Conservation (phyloP, 2,888 invertebrate species). For the Allygus modestus region DNA sequence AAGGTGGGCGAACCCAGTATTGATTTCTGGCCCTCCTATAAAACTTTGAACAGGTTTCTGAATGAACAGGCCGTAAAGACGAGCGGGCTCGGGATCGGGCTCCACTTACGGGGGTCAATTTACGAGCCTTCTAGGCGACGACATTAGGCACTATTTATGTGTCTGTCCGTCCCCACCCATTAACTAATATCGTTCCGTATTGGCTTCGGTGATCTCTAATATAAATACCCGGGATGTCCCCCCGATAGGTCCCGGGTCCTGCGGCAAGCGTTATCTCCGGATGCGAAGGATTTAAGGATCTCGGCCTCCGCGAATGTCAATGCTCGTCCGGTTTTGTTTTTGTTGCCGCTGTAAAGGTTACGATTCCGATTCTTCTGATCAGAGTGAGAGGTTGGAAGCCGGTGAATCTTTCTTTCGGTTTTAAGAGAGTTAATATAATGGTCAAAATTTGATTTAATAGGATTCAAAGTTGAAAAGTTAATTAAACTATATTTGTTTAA, state of each 20-base stretch:
- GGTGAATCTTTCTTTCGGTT: neutral
- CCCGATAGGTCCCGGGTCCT: constrained; percentile 5
- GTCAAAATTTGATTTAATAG: too few relatives aligned
- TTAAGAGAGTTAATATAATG: too few relatives aligned
- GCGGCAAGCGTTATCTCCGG: neutral
- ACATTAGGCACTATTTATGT: constrained; percentile 65
- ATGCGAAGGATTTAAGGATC: constrained; percentile 26
- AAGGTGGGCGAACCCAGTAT: constrained; percentile 54
- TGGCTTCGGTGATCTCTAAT: constrained; percentile 30
- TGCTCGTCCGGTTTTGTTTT: constrained; percentile 16
- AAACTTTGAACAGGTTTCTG: constrained; percentile 59
- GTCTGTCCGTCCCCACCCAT: constrained; percentile 59
- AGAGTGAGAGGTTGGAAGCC: neutral
- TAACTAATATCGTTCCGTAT: constrained; percentile 55
- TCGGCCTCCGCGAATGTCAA: constrained; percentile 33
- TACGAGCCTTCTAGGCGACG: constrained; percentile 48
- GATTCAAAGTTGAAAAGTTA: too few relatives aligned
- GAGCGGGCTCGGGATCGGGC: neutral
- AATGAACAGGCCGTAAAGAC: constrained; percentile 54
- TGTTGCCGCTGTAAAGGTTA: constrained; percentile 15
- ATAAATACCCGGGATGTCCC: constrained; percentile 32
- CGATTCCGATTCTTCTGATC: too few relatives aligned
- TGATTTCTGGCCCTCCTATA: constrained; percentile 59
- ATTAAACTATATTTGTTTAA: too few relatives aligned
- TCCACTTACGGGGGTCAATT: constrained; percentile 31